Evolutionary conservation across 2,797 vertebrate genomes (phyloP), one percentile per base, ranked within the genome.

Genomic region (Ispidina picta): DNA sequence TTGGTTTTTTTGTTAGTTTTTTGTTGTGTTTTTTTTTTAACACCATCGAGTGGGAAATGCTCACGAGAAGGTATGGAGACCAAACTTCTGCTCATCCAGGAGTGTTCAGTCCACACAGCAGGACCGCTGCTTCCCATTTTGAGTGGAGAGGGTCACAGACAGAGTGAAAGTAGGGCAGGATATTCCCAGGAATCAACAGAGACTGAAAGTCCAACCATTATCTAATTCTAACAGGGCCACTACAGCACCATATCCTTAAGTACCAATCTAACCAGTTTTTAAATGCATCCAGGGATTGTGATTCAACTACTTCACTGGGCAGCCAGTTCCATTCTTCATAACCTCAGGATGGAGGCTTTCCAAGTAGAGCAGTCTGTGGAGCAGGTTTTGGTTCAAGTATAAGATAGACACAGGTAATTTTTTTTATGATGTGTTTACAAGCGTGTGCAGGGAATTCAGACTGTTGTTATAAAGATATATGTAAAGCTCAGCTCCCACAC

Each of bases 1-100:
- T 29, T 31, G 6, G 2, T 68, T 58, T 12, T 5, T 17, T 56
- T 20, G 3, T 51, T 33, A 4, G 22, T 13, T 19, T 21, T 33
- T 35, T 29, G 43, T 37, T 37, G 22, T n/a, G n/a, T 15, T 49
- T n/a, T 9, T 4, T 5, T 19, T 26, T 37, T 37, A 11, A 5
- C 6, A 7, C 5, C 5, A 9, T 0, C 16, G 14, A 80, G 4
- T 19, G 5, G 19, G 63, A 56, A 8, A 44, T 18, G 14, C n/a
- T 55, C 25, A 43, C 21, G 69, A 69, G 31, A 58, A 65, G 14
- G 4, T 35, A 2, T 35, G 52, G 49, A 73, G 8, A 46, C 6
- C 6, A 3, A 4, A 10, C 1, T n/a, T 6, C 56, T 65, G 11
- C 19, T 55, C 0, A 0, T 16, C 10, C 15, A 39, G 9, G 25